phyloP scores from a whole-genome alignment of 2,113 vertebrate genomes.

The Dascyllus trimaculatus region DNA sequence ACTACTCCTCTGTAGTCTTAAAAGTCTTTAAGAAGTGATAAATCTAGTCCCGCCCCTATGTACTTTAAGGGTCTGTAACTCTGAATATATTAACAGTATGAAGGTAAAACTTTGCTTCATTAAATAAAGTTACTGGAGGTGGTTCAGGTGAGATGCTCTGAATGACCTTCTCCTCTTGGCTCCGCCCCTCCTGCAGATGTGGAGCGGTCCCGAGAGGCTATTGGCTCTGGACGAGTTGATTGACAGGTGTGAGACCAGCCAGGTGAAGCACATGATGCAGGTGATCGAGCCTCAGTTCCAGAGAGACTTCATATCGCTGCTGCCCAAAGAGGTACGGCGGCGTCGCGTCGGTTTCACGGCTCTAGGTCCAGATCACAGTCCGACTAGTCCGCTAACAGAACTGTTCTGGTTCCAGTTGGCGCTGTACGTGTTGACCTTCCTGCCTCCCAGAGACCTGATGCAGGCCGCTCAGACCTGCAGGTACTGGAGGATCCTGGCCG shows the following conservation, averaged over 20 bases:
- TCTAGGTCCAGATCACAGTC: too few species aligned
- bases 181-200: slow-evolving; percentile 46
- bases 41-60: too few species aligned
- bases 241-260: slow-evolving; percentile 94
- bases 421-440: slow-evolving; percentile 96
- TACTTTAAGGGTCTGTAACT: too few species aligned
- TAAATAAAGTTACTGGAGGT: too few species aligned
- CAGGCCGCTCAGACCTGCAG: slow-evolving; percentile 97
- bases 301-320: slow-evolving; percentile 97
- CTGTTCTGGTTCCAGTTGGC: slow-evolving; percentile 84
- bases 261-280: slow-evolving; percentile 99
- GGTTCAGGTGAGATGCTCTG: too few species aligned
- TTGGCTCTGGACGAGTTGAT: slow-evolving; percentile 97
- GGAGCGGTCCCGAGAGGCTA: slow-evolving; percentile 93
- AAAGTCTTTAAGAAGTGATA: too few species aligned
- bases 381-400: too few species aligned
- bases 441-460: slow-evolving; percentile 96
- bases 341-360: too few species aligned
- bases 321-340: slow-evolving; percentile 94
- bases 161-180: too few species aligned
- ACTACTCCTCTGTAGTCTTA: too few species aligned
- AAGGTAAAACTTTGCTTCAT: too few species aligned
- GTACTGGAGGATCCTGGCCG: slow-evolving; percentile 97
- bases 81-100: too few species aligned
- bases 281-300: slow-evolving; percentile 99